Base-by-base conservation (phyloP, 2,797 vertebrate genomes). In the Xiphophorus birchmanni region DNA sequence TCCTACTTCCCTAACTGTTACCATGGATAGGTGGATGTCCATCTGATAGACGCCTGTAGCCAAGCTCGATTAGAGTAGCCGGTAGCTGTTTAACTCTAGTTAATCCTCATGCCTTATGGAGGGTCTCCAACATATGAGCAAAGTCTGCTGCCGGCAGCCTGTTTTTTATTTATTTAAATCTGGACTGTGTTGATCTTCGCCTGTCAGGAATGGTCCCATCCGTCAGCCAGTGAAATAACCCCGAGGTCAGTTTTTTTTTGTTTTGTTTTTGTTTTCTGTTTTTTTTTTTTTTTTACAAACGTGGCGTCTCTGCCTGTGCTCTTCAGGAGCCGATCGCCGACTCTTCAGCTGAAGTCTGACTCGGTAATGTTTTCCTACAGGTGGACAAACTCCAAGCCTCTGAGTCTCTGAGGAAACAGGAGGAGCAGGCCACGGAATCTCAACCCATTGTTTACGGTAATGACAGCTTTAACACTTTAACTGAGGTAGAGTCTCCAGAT, bases 381-480 rank as follows among this genome's bases (percentile, higher is more conserved):
- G 98, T 99, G 86, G 99, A 99, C 94, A 99, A 99, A 92, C 96
- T 99, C 83, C 98, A 99, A 89, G 98, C 98, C 83, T 99, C 98
- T 0, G 99, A 99, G 90, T 99, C 98, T n/a, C 96, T 99, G 94
- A 98, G 99, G 96, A 99, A 99, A 97, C 98, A 99, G 93, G 99
- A 99, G 93, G 98, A 99, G 86, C 99, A 99, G 93, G 97, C 97
- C 75, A 99, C 99, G 1, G 99, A 99, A 95, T 98, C 98, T 37
- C 98, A 99, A 91, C 98, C 99, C 82, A 99, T 99, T 52, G 98
- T 99, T 96, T 99, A 99, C 95, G 98, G 99, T 99, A 97, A 92
- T 79, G 56, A 15, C 10, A 21, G 58, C 47, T 29, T 5, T 13
- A 56, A 63, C 32, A 63, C 60, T 35, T 63, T 35, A 63, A 32